phyloP scores from a whole-genome alignment of 2,113 vertebrate genomes.

The Oceanites oceanicus region DNA sequence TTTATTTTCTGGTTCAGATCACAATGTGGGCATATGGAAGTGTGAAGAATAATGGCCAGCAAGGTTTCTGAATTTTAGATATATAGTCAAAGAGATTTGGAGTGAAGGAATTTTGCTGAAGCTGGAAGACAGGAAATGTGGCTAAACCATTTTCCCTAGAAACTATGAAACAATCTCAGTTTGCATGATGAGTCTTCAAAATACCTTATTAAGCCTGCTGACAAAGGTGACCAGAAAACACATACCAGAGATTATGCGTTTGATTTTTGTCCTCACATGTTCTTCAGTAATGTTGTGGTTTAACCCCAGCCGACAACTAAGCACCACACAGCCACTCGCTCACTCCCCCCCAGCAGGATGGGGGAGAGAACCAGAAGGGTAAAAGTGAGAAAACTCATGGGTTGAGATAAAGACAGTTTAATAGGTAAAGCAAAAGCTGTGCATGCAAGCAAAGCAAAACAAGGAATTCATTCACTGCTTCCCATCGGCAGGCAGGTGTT shows the following conservation, averaged over 20 bases:
- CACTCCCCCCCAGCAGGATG: no score
- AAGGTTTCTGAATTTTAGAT: background rate
- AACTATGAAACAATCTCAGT: background rate
- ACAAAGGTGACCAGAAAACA: background rate
- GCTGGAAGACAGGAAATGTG: background rate
- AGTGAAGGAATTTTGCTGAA: background rate
- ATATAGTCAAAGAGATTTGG: background rate
- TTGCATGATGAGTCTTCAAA: background rate
- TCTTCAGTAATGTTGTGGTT: background rate
- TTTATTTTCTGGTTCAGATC: slow-evolving; percentile 47
- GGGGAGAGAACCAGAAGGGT: no score
- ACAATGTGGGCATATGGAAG: background rate
- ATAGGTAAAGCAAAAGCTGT: no score
- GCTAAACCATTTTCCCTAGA: background rate
- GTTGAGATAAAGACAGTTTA: no score
- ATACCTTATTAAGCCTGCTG: background rate
- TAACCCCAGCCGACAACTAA: no score
- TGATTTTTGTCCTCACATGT: background rate
- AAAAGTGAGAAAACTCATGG: no score
- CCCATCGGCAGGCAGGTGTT: no score
- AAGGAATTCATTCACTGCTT: no score
- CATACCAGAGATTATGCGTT: background rate
- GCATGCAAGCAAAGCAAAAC: no score
- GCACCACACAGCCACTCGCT: no score
- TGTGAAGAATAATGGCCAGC: background rate